Evolutionary conservation across 2,797 vertebrate species (phyloP).

Genomic region (Enteromius trimaculatus): DNA sequence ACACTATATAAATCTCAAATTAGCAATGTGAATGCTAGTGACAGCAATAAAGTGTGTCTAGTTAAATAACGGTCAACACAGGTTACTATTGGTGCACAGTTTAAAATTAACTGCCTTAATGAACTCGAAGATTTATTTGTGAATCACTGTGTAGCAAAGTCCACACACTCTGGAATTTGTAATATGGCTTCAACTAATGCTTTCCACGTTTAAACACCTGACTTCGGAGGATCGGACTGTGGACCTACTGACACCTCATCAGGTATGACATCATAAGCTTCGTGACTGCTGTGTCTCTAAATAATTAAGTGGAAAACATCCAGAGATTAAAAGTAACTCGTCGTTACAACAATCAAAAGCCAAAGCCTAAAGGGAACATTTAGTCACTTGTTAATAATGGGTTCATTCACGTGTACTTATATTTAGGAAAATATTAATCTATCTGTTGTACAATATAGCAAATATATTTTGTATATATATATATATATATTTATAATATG

Average conservation of each 20-base stretch:
- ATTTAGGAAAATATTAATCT: not conserved
- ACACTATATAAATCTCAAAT: conserved; percentile 37
- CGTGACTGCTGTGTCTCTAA: not conserved
- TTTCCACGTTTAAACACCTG: conserved; percentile 13
- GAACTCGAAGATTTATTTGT: conserved; percentile 8
- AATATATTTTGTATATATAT: too few relatives aligned
- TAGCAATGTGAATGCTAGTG: conserved; percentile 14
- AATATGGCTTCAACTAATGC: conserved; percentile 1
- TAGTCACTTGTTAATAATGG: not conserved
- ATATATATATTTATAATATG: not conserved
- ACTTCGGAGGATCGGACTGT: conserved; percentile 27
- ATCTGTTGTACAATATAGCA: not conserved
- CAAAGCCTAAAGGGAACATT: not conserved
- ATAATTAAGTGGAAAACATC: not conserved
- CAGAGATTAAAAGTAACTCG: not conserved
- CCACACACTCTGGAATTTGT: conserved; percentile 21
- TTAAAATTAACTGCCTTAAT: conserved; percentile 37
- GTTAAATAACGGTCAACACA: conserved; percentile 1
- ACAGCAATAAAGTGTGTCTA: conserved; percentile 31
- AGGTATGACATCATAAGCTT: conserved; percentile 18
- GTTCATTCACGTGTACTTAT: not conserved
- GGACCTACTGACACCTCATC: conserved; percentile 29
- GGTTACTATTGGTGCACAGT: conserved; percentile 3
- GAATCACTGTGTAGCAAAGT: conserved; percentile 44
- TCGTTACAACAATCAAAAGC: not conserved